A percentile compares a stretch with the other conserved stretches of the same genome.
Conservation (phyloP, 2,888 invertebrate species). For the Diachrysia chrysitis region DNA sequence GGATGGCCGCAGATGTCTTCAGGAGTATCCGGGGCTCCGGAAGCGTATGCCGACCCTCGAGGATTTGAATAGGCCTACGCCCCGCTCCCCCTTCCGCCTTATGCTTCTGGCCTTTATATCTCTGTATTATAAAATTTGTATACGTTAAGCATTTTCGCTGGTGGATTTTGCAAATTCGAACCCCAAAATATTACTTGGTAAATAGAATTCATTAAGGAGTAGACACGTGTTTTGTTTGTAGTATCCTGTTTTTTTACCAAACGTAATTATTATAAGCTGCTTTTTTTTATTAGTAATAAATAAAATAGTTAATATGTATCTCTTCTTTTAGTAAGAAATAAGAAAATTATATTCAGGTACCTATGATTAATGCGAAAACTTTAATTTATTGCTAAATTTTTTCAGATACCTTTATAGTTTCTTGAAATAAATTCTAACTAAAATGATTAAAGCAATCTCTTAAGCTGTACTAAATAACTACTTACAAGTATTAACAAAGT, state of each 20-base stretch:
- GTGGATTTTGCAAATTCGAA: slow-evolving; percentile 12
- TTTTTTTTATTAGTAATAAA: too few species aligned
- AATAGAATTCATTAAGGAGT: background rate
- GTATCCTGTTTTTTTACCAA: background rate
- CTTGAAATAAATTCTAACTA: too few species aligned
- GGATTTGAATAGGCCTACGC: slow-evolving; percentile 72
- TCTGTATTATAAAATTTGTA: slow-evolving; percentile 35
- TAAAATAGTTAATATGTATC: too few species aligned
- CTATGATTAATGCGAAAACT: too few species aligned
- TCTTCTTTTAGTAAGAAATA: too few species aligned
- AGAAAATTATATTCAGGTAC: too few species aligned
- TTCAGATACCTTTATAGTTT: too few species aligned
- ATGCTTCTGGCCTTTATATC: slow-evolving; percentile 30
- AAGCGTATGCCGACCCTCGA: slow-evolving; percentile 64
- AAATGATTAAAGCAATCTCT: too few species aligned
- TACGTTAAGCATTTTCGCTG: slow-evolving; percentile 16
- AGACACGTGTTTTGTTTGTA: background rate
- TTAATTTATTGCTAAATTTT: too few species aligned
- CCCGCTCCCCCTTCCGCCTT: slow-evolving; percentile 41
- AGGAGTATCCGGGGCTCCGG: slow-evolving; percentile 68
- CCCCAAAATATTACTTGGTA: background rate
- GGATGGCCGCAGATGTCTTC: slow-evolving; percentile 82
- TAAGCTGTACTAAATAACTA: too few species aligned
- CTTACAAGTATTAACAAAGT: background rate
- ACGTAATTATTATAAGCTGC: too few species aligned